A percentile compares a stretch with the other conserved stretches of the same genome.
phyloP scores from a whole-genome alignment of 2,888 invertebrate genomes.

The Autographa gamma region DNA sequence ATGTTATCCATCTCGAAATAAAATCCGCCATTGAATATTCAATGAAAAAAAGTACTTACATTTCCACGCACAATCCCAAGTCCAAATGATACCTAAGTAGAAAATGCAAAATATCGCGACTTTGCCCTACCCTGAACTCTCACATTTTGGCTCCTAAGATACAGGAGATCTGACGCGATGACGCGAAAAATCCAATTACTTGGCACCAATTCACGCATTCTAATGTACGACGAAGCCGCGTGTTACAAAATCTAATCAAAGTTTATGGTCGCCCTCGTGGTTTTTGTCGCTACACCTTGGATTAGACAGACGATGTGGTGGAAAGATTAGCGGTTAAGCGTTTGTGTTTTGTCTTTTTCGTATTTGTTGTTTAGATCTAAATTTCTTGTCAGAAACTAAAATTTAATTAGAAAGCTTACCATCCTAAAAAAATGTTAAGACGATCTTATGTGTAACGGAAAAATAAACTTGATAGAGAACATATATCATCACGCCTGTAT shows the following conservation, averaged over 20 bases:
- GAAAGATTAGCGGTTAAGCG: slow-evolving; percentile 56
- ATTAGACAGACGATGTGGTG: slow-evolving; percentile 54
- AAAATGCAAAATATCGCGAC: slow-evolving; percentile 1
- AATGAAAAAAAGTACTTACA: not conserved
- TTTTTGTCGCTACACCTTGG: slow-evolving; percentile 81
- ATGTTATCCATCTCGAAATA: not conserved
- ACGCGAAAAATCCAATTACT: slow-evolving; percentile 88
- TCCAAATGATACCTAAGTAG: slow-evolving; percentile 1
- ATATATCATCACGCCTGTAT: no score
- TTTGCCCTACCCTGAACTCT: not conserved
- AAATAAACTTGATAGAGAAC: no score
- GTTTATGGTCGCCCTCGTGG: slow-evolving; percentile 85
- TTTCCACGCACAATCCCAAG: not conserved
- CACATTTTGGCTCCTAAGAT: slow-evolving; percentile 56
- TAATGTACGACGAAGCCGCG: slow-evolving; percentile 80
- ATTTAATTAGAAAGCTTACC: no score
- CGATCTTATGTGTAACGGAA: no score
- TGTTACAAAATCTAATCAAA: slow-evolving; percentile 86
- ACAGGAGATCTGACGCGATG: slow-evolving; percentile 78
- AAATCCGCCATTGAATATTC: not conserved
- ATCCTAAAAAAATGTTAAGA: no score
- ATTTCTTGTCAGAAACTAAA: no score
- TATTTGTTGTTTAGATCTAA: not conserved
- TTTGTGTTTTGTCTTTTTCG: slow-evolving; percentile 21
- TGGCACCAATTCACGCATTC: slow-evolving; percentile 83